Base-by-base conservation (phyloP, 2,113 vertebrate species). In the Lethenteron reissneri region DNA sequence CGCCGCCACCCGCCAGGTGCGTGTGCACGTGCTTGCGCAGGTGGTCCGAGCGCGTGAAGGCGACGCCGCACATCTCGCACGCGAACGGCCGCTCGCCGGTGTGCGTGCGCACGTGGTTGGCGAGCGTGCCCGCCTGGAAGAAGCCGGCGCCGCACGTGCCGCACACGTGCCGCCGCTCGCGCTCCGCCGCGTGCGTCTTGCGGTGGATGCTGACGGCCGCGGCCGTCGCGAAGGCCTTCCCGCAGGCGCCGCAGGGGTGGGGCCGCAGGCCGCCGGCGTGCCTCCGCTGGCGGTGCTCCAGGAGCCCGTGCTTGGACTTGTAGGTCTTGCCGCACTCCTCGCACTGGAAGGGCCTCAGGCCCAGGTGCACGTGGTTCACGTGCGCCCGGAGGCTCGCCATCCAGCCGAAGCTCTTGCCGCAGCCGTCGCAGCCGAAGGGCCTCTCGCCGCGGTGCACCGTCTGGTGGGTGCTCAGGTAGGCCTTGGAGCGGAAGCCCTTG, bases 321-420 rank as follows among this genome's bases (percentile, higher is more conserved):
- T 79, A 79, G 59, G 72, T 73, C 73, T 78, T 80, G 12, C 76
- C 77, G 73, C 80, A 80, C 25, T 72, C 59, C n/a, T 69, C 73
- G 71, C 80, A 80, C 11, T 57, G 58, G 70, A 77, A 78, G 1
- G 78, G 74, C 69, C 77, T 81, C 74, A 78, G 71, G 10, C 73
- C 77, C 57, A 73, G 25, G 4, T 81, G 80, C 70, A 73, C 76
- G 41, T 41, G 41, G 68, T 72, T 77, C 70, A 74, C 76, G 71
- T 78, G 78, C 8, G 76, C 76, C 19, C 74, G 76, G 12, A 80
- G 78, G 15, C 70, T 58, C 4, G 71, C 71, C 56, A 70, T 73
- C 57, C 71, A 72, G 6, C 56, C 25, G 17, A 76, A 75, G 56
- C 62, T n/a, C 56, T 73, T 76, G 15, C 70, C 70, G 19, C 75